A percentile compares a stretch with the other conserved stretches of the same genome.
These are phyloP conservation scores for Mythimna vitellina DNA, from an alignment of 2,888 invertebrate species.

Conservation along the genomic window DNA sequence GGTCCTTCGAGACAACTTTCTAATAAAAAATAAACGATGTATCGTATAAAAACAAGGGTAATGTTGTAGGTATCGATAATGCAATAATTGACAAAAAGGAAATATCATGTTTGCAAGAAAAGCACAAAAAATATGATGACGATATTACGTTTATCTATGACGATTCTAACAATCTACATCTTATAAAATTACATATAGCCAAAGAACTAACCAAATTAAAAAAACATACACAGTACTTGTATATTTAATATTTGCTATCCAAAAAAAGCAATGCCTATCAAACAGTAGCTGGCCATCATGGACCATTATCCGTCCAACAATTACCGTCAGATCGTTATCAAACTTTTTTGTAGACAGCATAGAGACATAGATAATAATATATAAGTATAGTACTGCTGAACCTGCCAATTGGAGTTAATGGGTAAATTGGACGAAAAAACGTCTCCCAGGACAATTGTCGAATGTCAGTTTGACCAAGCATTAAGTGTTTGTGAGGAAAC, in stretches of 20 bases:
- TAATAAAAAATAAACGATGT: neutral
- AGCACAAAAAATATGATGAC: neutral
- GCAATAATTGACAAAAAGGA: neutral
- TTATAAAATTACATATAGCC: neutral
- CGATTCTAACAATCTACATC: neutral
- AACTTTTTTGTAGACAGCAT: conserved; percentile 56
- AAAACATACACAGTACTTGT: too few relatives aligned
- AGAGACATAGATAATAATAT: conserved; percentile 65
- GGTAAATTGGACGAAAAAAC: conserved; percentile 74
- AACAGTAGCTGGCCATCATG: conserved; percentile 5
- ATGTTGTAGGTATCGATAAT: neutral
- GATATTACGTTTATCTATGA: neutral
- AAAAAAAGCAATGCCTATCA: neutral
- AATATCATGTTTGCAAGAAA: neutral
- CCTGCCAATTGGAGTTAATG: conserved; percentile 77
- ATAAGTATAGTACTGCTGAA: conserved; percentile 65
- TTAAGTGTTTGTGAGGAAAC: conserved; percentile 8
- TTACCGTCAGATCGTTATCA: conserved; percentile 45
- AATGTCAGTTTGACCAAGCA: conserved; percentile 52
- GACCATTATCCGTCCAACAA: conserved; percentile 16
- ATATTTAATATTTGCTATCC: neutral
- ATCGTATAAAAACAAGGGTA: neutral
- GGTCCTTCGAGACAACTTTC: neutral
- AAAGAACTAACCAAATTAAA: neutral
- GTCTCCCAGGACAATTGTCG: conserved; percentile 70